Evolutionary conservation across 2,888 invertebrate species (phyloP).

Genomic region (Phrixothrix hirtus): DNA sequence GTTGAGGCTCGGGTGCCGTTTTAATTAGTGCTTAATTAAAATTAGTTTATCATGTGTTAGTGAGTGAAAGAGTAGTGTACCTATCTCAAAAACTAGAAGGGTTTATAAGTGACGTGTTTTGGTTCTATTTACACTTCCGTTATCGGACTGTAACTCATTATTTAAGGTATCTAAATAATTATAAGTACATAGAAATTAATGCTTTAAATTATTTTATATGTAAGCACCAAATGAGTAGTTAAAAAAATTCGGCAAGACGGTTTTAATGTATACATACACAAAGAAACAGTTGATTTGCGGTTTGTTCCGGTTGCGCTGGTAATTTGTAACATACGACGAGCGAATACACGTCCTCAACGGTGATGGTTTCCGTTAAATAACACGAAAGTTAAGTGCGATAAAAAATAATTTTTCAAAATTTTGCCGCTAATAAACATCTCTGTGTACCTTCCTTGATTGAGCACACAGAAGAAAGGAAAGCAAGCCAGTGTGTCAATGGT

Average conservation of each 20-base stretch:
- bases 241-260: too few relatives aligned
- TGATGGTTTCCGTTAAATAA: constrained; percentile 29
- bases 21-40: constrained; percentile 22
- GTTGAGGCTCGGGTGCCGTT: constrained; percentile 15
- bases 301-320: constrained; percentile 20
- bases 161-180: constrained; percentile 10
- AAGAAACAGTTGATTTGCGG: constrained; percentile 19
- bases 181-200: too few relatives aligned
- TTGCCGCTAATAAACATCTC: constrained; percentile 37
- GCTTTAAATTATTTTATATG: too few relatives aligned
- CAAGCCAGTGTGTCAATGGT: constrained; percentile 60
- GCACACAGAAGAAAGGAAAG: constrained; percentile 58
- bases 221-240: too few relatives aligned
- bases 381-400: constrained; percentile 2
- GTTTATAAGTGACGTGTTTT: constrained; percentile 20
- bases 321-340: constrained; percentile 9
- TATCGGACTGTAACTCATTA: constrained; percentile 9
- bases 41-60: constrained; percentile 27
- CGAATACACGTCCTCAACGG: constrained; percentile 19
- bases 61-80: constrained; percentile 21
- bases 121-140: constrained; percentile 9
- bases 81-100: constrained; percentile 15
- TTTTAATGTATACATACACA: constrained; percentile 1
- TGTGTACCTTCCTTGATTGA: constrained; percentile 53
- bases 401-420: constrained; percentile 13